Conservation (phyloP, 2,888 invertebrate species). For the Chydorus sphaericus region DNA sequence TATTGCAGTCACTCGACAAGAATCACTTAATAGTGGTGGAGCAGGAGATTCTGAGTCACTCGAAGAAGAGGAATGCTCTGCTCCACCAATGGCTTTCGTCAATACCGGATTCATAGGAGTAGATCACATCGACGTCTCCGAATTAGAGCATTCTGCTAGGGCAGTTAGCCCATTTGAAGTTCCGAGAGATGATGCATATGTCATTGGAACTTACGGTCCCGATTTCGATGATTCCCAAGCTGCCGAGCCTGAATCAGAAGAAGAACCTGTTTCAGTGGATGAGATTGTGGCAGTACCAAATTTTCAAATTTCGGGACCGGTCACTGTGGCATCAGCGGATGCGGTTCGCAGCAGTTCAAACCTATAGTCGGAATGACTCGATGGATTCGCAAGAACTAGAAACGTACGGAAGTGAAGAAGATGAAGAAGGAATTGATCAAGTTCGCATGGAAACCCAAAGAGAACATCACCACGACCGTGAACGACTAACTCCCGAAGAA, state of each 20-base stretch:
- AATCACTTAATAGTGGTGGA: neutral
- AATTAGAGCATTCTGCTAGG: conserved; percentile 10
- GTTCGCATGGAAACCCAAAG: conserved; percentile 16
- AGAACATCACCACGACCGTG: conserved; percentile 2
- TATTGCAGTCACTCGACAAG: conserved; percentile 20
- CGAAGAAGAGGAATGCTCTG: neutral
- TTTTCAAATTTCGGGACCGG: no score
- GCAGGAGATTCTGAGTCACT: conserved; percentile 2
- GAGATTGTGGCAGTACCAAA: no score
- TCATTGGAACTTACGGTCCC: neutral
- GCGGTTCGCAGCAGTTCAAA: neutral
- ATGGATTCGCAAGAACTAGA: neutral
- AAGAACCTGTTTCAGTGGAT: no score
- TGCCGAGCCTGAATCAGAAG: neutral
- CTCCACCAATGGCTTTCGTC: conserved; percentile 19
- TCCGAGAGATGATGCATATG: conserved; percentile 13
- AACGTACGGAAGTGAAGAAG: conserved; percentile 15
- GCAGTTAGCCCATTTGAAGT: conserved; percentile 20
- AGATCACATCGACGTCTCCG: conserved; percentile 21
- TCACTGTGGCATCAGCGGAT: no score
- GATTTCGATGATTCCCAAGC: neutral
- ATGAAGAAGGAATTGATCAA: conserved; percentile 17
- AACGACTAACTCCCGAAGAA: conserved; percentile 27
- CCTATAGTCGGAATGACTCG: neutral
- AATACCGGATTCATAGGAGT: conserved; percentile 27